Base-by-base conservation (phyloP, 2,888 invertebrate species). In the Ophion slaviceki region DNA sequence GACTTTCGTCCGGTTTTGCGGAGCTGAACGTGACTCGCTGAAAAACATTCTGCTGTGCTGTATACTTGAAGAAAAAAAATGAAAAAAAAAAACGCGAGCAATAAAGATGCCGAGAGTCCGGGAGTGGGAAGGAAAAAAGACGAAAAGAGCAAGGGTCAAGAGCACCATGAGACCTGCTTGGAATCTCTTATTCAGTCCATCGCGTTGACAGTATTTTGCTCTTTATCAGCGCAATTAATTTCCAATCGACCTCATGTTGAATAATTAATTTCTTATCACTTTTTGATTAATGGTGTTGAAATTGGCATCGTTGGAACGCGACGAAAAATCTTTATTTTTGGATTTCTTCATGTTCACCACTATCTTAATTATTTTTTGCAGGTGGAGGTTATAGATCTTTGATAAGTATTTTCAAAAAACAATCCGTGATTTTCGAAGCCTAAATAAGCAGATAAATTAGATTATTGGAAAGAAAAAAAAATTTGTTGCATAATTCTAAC, bases 21-120 rank as follows among this genome's bases (percentile, higher is more conserved):
- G 81, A 84, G 62, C 81, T 20, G 81, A 84, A 86, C 86, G 86
- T 86, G 86, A 86, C 84, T 53, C 74, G 75, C 70, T 86, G 77
- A 84, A 84, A 86, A 84, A 86, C 78, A 86, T 70, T 24, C 47
- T 79, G 78, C 64, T 77, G 68, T 59, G 80, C 40, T 79, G 24
- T 45, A 57, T 59, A 45, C 57, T 72, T 57, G 28, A 59, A 77
- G 68, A 57, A 45, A 66, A 77, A 77, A 28, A 78, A 80, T 6
- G 17, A 61, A 61, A 14, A 72, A 10, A 10, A 59, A 61, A 8
- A 45, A 62, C 61, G 28, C 85, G 80, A 80, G 82, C 80, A 67
- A 72, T 67, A 66, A 75, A 77, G 67, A 77, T 57, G 17, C 75
- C 57, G 64, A 11, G 36, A 62, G 79, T 28, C 11, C n/a, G 47